phyloP scores from a whole-genome alignment of 1,140 invertebrate species.

The Hyles vespertilio region DNA sequence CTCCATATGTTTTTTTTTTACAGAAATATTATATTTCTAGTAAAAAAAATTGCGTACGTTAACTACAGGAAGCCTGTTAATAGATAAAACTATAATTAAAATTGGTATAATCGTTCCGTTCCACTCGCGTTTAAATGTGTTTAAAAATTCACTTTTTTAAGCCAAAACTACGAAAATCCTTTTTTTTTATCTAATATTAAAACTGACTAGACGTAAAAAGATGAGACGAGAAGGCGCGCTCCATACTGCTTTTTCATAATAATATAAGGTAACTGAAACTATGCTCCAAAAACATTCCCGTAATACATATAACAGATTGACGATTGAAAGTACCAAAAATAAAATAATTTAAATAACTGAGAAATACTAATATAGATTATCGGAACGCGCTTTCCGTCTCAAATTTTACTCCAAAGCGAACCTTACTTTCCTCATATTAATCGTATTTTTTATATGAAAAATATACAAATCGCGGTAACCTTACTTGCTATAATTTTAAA shows the following conservation, averaged over 20 bases:
- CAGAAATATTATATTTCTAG: conserved; percentile 14
- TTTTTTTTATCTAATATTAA: conserved; percentile 47
- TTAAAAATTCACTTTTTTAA: conserved; percentile 30
- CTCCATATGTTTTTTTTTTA: conserved; percentile 8
- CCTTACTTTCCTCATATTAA: conserved; percentile 22
- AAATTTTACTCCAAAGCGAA: conserved; percentile 55
- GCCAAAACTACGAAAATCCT: conserved; percentile 38
- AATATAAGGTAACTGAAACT: background rate
- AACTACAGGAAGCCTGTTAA: conserved; percentile 38
- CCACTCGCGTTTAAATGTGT: conserved; percentile 12
- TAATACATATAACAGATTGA: too few species aligned
- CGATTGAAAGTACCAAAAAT: too few species aligned
- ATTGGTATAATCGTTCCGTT: conserved; percentile 24
- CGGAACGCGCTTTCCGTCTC: conserved; percentile 20
- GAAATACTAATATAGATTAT: background rate
- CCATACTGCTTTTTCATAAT: background rate
- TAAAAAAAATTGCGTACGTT: conserved; percentile 15
- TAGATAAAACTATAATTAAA: conserved; percentile 12
- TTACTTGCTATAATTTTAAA: conserved; percentile 38
- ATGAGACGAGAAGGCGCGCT: conserved; percentile 7
- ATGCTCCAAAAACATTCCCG: background rate
- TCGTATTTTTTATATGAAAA: conserved; percentile 45
- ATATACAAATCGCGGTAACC: conserved; percentile 67
- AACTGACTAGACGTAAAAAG: conserved; percentile 71
- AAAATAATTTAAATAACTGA: background rate